Percentiles rank a stretch among this genome's conserved stretches.
Evolutionary conservation across 30 jellyfish, hydroid and myxozoan genomes (phyloP).

Genomic region (Hydractinia echinata): DNA sequence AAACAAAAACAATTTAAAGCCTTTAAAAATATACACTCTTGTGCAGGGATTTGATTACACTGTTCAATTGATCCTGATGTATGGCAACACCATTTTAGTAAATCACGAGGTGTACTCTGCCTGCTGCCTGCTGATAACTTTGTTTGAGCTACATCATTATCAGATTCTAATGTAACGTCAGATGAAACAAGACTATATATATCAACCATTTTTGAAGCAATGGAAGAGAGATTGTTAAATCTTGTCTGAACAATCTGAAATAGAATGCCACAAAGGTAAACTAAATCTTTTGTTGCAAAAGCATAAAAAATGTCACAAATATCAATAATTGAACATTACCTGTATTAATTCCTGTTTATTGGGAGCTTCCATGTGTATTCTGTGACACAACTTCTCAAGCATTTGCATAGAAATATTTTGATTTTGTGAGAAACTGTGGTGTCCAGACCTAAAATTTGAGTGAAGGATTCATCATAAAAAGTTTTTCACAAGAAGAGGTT

Average conservation of each 20-base stretch:
- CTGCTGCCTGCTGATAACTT: slow-evolving; percentile 40
- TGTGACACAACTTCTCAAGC: neutral
- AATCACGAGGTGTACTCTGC: slow-evolving; percentile 61
- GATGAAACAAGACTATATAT: slow-evolving; percentile 69
- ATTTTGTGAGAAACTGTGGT: neutral
- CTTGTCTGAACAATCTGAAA: slow-evolving; percentile 47
- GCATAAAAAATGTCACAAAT: too few relatives aligned
- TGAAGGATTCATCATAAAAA: neutral
- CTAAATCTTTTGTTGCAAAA: too few relatives aligned
- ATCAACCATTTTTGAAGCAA: slow-evolving; percentile 55
- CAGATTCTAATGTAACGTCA: slow-evolving; percentile 46
- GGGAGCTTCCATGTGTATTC: slow-evolving; percentile 1
- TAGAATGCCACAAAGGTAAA: neutral
- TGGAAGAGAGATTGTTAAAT: slow-evolving; percentile 44
- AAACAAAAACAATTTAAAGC: slow-evolving; percentile 83
- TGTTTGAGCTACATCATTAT: slow-evolving; percentile 43
- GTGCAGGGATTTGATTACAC: slow-evolving; percentile 31
- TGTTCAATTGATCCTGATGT: slow-evolving; percentile 28
- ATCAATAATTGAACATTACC: neutral
- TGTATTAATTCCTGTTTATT: slow-evolving; percentile 27
- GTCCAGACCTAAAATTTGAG: neutral
- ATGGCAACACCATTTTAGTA: slow-evolving; percentile 78
- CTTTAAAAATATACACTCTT: slow-evolving; percentile 54
- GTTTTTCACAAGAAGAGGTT: too few relatives aligned
- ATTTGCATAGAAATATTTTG: neutral